Percentiles rank a stretch among this genome's conserved stretches.
Conservation (phyloP, 2,113 vertebrate genomes). For the Cyprinus carpio region DNA sequence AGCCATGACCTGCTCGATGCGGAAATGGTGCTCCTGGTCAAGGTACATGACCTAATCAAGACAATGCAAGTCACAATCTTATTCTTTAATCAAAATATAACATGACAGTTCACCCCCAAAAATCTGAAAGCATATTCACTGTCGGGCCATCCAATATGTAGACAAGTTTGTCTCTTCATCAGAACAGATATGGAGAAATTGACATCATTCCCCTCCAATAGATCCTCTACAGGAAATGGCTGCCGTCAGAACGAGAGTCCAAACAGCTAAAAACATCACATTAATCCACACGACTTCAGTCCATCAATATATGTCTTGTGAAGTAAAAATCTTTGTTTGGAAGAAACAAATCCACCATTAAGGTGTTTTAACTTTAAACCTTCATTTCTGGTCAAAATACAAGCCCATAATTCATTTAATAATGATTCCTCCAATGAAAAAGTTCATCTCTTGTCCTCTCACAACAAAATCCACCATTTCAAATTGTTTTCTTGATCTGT, state of each 20-base stretch:
- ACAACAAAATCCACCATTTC: background rate
- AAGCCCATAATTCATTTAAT: background rate
- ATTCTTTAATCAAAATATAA: too few species aligned
- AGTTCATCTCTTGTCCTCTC: background rate
- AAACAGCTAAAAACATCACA: too few species aligned
- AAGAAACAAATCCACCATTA: too few species aligned
- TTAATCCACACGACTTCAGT: too few species aligned
- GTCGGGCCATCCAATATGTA: background rate
- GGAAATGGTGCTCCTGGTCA: constrained; percentile 79
- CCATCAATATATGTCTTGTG: background rate
- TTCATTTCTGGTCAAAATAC: background rate
- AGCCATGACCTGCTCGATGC: constrained; percentile 80
- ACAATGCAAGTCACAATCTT: background rate
- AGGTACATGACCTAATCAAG: constrained; percentile 79
- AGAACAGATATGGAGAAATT: too few species aligned
- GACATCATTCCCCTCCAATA: too few species aligned
- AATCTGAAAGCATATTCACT: background rate
- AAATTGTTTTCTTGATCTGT: background rate
- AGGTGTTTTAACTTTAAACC: background rate
- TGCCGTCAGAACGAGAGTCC: background rate
- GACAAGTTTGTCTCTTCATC: background rate
- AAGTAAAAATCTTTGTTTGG: background rate
- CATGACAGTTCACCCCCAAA: too few species aligned
- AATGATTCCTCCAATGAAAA: background rate
- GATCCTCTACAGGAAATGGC: background rate